Percentiles rank a stretch among this genome's conserved stretches.
These are phyloP conservation scores for Drosophila multiciliata DNA, from an alignment of 2,888 invertebrate species.

Conservation along the genomic window DNA sequence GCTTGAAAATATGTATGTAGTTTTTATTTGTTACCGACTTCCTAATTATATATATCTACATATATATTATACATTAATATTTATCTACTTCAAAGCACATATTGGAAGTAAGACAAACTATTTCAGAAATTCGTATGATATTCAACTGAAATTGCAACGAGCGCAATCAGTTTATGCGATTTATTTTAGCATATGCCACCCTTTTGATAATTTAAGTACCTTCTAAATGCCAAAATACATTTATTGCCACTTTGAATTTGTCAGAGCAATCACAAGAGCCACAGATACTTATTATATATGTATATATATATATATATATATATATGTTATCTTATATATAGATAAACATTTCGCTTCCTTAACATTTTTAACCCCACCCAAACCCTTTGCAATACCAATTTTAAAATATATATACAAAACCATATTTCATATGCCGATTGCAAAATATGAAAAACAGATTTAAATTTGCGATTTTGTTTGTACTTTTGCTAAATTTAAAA, in stretches of 20 bases:
- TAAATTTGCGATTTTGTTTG: conserved; percentile 28
- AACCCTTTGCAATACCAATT: neutral
- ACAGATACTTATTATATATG: neutral
- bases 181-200: neutral
- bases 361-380: neutral
- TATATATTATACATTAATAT: neutral
- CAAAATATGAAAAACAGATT: conserved; percentile 36
- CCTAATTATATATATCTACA: neutral
- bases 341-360: neutral
- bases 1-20: neutral
- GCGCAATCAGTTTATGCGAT: neutral
- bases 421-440: conserved; percentile 41
- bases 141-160: neutral
- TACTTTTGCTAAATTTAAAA: conserved; percentile 13
- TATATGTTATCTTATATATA: neutral
- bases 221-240: conserved; percentile 16
- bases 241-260: conserved; percentile 16
- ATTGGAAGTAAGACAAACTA: neutral
- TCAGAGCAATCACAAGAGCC: neutral
- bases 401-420: conserved; percentile 5
- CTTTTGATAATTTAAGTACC: conserved; percentile 24
- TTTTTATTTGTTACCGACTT: neutral
- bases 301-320: neutral
- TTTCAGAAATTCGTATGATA: neutral
- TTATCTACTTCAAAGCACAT: neutral